Percentiles rank a stretch among this genome's conserved stretches.
Evolutionary conservation across 2,888 invertebrate species (phyloP).

Genomic region (Hydraecia micacea): DNA sequence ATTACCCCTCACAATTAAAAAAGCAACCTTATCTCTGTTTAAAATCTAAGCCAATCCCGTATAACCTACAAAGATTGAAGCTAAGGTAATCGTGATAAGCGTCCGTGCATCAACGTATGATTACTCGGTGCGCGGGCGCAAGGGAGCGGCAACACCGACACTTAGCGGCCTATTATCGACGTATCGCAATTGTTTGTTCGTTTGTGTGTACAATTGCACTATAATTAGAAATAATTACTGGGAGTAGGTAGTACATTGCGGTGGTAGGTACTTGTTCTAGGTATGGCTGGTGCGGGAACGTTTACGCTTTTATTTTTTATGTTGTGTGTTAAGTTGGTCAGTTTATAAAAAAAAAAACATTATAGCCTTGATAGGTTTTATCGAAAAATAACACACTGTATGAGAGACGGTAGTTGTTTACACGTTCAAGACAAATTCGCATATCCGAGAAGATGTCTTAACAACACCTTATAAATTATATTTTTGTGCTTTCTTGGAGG

Average conservation of each 20-base stretch:
- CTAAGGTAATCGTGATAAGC: constrained; percentile 62
- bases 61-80: constrained; percentile 61
- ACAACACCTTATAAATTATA: too few relatives aligned
- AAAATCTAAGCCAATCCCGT: constrained; percentile 52
- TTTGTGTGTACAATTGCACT: constrained; percentile 68
- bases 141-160: constrained; percentile 63
- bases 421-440: neutral
- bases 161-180: constrained; percentile 75
- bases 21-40: constrained; percentile 26
- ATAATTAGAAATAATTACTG: constrained; percentile 68
- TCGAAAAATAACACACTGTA: neutral
- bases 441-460: neutral
- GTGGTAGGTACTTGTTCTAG: constrained; percentile 32
- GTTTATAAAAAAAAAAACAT: neutral
- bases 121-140: constrained; percentile 63
- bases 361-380: neutral
- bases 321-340: neutral
- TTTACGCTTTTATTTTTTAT: constrained; percentile 31
- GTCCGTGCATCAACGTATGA: constrained; percentile 69
- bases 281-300: constrained; percentile 29
- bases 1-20: constrained; percentile 21
- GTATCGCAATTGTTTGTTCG: constrained; percentile 73
- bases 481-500: neutral
- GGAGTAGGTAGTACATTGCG: constrained; percentile 61
- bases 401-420: too few relatives aligned